Evolutionary conservation across 2,888 invertebrate species (phyloP).

Genomic region (Polylopha cassiicola): DNA sequence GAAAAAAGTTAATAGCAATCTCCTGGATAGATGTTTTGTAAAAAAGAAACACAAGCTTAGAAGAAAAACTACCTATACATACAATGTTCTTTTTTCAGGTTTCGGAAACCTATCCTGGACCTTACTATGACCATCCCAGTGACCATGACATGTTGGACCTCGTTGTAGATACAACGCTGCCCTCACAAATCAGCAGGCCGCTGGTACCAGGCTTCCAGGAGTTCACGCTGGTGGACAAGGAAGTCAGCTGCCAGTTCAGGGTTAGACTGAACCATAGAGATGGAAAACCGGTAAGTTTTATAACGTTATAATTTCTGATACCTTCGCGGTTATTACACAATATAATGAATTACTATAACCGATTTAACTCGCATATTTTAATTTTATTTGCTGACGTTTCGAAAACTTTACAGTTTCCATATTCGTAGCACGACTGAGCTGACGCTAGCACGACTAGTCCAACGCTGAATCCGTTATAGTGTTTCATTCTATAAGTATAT

Average conservation of each 20-base stretch:
- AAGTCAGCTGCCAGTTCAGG: slow-evolving; percentile 57
- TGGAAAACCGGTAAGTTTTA: slow-evolving; percentile 41
- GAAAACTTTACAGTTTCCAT: too few relatives aligned
- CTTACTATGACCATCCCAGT: slow-evolving; percentile 53
- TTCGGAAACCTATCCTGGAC: slow-evolving; percentile 47
- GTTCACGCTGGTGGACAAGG: slow-evolving; percentile 53
- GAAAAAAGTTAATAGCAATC: too few relatives aligned
- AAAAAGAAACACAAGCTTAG: too few relatives aligned
- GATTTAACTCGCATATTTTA: too few relatives aligned
- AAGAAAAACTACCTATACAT: background rate
- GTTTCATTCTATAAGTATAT: too few relatives aligned
- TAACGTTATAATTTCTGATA: background rate
- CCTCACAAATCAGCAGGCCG: slow-evolving; percentile 45
- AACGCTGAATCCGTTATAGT: too few relatives aligned
- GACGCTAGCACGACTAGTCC: too few relatives aligned
- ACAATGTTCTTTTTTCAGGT: slow-evolving; percentile 33
- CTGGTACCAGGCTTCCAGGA: slow-evolving; percentile 52
- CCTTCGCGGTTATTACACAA: too few relatives aligned
- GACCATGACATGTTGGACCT: slow-evolving; percentile 56
- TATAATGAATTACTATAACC: too few relatives aligned
- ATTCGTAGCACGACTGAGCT: too few relatives aligned
- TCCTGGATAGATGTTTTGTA: too few relatives aligned
- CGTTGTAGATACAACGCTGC: slow-evolving; percentile 56
- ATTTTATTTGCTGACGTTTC: too few relatives aligned
- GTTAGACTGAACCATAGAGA: slow-evolving; percentile 39